Base-by-base conservation (phyloP, 1,140 invertebrate genomes). In the Hyposmocoma kahamanoa region DNA sequence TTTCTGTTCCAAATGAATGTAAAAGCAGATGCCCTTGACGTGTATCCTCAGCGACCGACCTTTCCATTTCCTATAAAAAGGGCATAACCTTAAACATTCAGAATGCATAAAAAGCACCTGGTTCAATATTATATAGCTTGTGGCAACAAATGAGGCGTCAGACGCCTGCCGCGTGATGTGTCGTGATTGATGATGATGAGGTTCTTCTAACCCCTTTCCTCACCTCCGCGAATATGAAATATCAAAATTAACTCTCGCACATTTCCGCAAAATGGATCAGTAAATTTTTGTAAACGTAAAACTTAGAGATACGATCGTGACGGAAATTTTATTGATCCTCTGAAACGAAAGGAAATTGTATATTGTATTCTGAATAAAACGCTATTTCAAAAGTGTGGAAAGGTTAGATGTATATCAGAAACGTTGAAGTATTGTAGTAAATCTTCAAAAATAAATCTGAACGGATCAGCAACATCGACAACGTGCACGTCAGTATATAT, bases 1-100 rank as follows among this genome's bases (percentile, higher is more conserved):
- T 96, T 56, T 90, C 92, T 84, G 90, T 95, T 36, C 92, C 93
- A 3, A 94, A 96, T 90, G 93, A 94, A 84, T 84, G 67, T 36
- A 17, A 36, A 36, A 15, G 15, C 8, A 8, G 10, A 17, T 17
- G 32, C 11, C 32, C 32, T 36, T 36, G 32, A 15, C 13, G 18
- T 36, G 32, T 36, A n/a, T 17, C 32, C 18, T 17, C 10, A 36
- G 11, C 24, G 32, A 15, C 32, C 15, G 11, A 17, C 32, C 15
- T 36, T 36, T 36, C n/a, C 32, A 36, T 17, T 36, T 36, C 15
- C 32, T 17, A 30, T n/a, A 9, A 34, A 34, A 34, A 34, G 32
- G 32, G 11, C 32, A 36, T 17, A 36, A 36, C 13, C 18, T 36
- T 36, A 17, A 36, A 36, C 32, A 17, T 36, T 17, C 32, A 2